Base-by-base conservation (phyloP, 2,888 invertebrate species). In the Caenorhabditis parvicauda region DNA sequence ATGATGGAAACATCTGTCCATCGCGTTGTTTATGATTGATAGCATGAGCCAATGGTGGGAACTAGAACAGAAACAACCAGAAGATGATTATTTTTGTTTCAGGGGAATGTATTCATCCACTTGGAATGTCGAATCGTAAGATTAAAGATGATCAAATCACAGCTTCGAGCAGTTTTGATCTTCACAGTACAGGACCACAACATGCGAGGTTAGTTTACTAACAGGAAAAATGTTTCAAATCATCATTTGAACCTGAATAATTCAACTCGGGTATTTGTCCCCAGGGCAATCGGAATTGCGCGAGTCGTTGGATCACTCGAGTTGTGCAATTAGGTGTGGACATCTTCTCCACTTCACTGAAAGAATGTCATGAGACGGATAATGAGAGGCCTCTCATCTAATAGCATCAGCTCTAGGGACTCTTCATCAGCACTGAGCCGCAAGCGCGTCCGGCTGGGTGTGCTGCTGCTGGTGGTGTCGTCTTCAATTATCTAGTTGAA, bases 161-260 rank as follows among this genome's bases (percentile, higher is more conserved):
- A 58, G 90, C 91, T 67, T 90, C 90, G 83, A 90, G 91, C 43
- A 89, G 89, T 72, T 90, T 89, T 84, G 89, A 91, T 84, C 87
- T 87, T 77, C 88, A 88, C 79, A 89, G 89, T 82, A 90, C 91
- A 63, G 91, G 90, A 70, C 90, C 91, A 45, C 88, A 89, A 78
- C 88, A 89, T 82, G 90, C 88, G 83, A 88, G 92, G 91, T 90
- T 38, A 55, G 67, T 61, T 27, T 45, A 12, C 19, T 12, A 32
- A 12, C 9, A 32, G 12, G 12, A 7, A 12, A 7, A 12, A 12
- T 12, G 7, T 32, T 7, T 32, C 12, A 32, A 12, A 12, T 7
- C 12, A 32, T 12, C 12, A 32, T 12, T 32, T 32, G 32, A 12
- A 12, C 32, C 7, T 12, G 9, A 12, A 32, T 32, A 32, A 32